Evolutionary conservation across 2,888 invertebrate species (phyloP), one percentile per base, ranked within the genome.

Genomic region (Epinotia brunnichana): DNA sequence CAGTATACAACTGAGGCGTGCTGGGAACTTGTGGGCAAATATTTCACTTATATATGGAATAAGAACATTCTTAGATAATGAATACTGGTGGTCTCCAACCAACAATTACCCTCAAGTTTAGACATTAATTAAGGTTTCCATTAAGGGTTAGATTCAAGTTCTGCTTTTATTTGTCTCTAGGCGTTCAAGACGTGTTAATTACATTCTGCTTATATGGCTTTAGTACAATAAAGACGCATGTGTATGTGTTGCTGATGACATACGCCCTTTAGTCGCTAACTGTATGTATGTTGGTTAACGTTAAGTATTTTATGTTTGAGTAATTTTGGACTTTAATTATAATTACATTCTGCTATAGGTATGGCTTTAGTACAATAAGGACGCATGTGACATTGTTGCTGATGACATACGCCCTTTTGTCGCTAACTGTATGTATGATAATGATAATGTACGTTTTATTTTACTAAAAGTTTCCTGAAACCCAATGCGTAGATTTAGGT

Each of bases 111-210:
- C 76, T 77, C 77, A 90, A 90, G 83, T 90, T 88, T 77, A 77
- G 74, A 78, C 86, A 84, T 88, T 89, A 87, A 88, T 88, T 88
- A 88, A 80, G 81, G 75, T 78, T 83, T 86, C 82, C 85, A 88
- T 87, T 88, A 85, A 77, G 82, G 74, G 74, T 75, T 81, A 70
- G 78, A 76, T 76, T 70, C 80, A 83, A 85, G 82, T 85, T 86
- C 80, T 73, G 78, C 76, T 75, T 80, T 83, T 80, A 74, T 80
- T 63, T 81, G 82, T 85, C 84, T 84, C 80, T 69, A 81, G 85
- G 78, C 79, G 72, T 80, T 81, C 70, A 54, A 77, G 81, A 80
- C 85, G 87, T 86, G 86, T 83, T 81, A 61, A 76, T 71, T 60
- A 69, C 29, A 29, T 51, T 68, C 19, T 61, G 19, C 15, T 44